Base-by-base conservation (phyloP, 2,113 vertebrate genomes). In the Bubo scandiacus region DNA sequence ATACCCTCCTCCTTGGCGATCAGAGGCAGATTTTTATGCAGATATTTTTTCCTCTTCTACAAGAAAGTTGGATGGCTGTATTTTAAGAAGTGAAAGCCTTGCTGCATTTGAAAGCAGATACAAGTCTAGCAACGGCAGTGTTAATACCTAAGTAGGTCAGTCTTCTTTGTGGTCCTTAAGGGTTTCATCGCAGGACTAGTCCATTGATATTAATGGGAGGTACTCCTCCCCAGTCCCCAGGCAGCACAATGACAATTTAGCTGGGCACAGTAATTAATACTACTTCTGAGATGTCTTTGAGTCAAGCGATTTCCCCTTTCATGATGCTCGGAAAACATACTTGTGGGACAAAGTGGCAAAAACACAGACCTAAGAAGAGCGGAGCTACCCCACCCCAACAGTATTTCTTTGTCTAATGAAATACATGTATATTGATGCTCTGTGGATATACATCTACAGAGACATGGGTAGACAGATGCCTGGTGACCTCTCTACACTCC, bases 81-180 rank as follows among this genome's bases (percentile, higher is more conserved):
- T 45, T 93, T 70, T 70, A 90, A 90, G 54, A 91, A 77, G 23
- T 9, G 30, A 63, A 81, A 86, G 23, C 25, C n/a, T 75, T 68
- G n/a, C 52, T 86, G 51, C 32, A 19, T 86, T 75, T 25, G 26
- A 80, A 87, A 54, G 70, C 65, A 94, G 54, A 67, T 62, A n/a
- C 30, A 68, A 91, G 25, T 57, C 83, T 87, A 93, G 82, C 90
- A 93, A 63, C 3, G 0, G 58, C 80, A 91, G 78, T 42, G 65
- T 96, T 94, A 96, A 93, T 92, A 95, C 34, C 73, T 67, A 90
- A 96, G 59, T 91, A 96, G 92, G 94, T 92, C 91, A 91, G 43
- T 72, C 38, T 78, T 94, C 81, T 89, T 61, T 70, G 71, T 85
- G 86, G 92, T 94, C 92, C 81, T 95, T 51, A 57, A 81, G 88